These are phyloP conservation scores for Nephrotoma guestfalica DNA, from an alignment of 2,888 invertebrate genomes.

Conservation along the genomic window DNA sequence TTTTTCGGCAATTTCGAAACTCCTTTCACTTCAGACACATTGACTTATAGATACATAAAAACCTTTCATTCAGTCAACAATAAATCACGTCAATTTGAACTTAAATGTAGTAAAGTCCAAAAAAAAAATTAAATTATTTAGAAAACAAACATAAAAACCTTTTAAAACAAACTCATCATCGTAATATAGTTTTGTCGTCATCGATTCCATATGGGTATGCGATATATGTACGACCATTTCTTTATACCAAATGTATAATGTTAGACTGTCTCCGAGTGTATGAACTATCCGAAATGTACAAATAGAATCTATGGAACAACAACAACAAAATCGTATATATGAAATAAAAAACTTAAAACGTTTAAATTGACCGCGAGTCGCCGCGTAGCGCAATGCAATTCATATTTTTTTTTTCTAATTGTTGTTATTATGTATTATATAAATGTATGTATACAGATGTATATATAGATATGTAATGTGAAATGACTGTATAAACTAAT, in stretches of 20 bases:
- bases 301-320: neutral
- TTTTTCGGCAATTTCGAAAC: neutral
- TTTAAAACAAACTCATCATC: neutral
- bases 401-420: neutral
- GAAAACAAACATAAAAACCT: neutral
- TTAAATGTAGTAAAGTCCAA: neutral
- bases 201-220: neutral
- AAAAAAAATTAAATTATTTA: neutral
- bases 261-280: neutral
- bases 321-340: neutral
- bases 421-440: neutral
- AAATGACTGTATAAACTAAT: neutral
- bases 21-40: neutral
- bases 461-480: neutral
- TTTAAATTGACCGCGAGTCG: neutral
- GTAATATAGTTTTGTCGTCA: neutral
- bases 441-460: neutral
- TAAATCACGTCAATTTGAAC: neutral
- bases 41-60: neutral
- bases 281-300: neutral
- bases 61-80: neutral
- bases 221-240: neutral
- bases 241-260: neutral
- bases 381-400: neutral
- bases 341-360: neutral